Conservation (phyloP, 2,888 invertebrate species). For the Blera fallax region DNA sequence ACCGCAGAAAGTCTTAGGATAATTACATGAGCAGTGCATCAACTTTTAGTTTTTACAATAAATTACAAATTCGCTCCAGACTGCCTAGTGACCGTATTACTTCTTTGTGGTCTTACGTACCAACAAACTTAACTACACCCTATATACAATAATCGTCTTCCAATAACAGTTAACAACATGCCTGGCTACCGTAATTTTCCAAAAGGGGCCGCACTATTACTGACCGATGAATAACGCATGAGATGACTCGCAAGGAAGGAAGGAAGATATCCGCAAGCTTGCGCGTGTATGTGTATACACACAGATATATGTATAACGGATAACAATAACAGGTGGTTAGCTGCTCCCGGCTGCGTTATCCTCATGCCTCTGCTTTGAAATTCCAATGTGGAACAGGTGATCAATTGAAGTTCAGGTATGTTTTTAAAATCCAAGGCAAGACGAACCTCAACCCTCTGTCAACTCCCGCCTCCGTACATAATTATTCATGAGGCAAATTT, state of each 20-base stretch:
- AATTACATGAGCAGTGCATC: too few relatives aligned
- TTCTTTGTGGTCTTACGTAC: neutral
- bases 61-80: neutral
- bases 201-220: conserved; percentile 9
- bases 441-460: conserved; percentile 15
- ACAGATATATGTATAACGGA: too few relatives aligned
- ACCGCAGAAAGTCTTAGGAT: neutral
- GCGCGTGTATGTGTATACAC: conserved; percentile 14
- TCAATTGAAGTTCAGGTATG: conserved; percentile 18
- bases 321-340: conserved; percentile 59
- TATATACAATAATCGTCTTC: neutral
- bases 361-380: conserved; percentile 33
- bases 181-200: conserved; percentile 44
- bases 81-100: too few relatives aligned
- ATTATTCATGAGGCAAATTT: conserved; percentile 62
- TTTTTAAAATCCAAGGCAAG: conserved; percentile 34
- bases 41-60: too few relatives aligned
- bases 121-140: conserved; percentile 5
- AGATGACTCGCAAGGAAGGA: conserved; percentile 19
- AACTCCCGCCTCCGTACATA: neutral
- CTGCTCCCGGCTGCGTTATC: conserved; percentile 37
- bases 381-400: conserved; percentile 65
- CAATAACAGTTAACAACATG: conserved; percentile 28
- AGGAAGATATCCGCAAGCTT: conserved; percentile 31
- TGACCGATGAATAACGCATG: conserved; percentile 66